These are phyloP conservation scores for Lethrus apterus DNA, from an alignment of 1,140 invertebrate genomes.

Conservation along the genomic window DNA sequence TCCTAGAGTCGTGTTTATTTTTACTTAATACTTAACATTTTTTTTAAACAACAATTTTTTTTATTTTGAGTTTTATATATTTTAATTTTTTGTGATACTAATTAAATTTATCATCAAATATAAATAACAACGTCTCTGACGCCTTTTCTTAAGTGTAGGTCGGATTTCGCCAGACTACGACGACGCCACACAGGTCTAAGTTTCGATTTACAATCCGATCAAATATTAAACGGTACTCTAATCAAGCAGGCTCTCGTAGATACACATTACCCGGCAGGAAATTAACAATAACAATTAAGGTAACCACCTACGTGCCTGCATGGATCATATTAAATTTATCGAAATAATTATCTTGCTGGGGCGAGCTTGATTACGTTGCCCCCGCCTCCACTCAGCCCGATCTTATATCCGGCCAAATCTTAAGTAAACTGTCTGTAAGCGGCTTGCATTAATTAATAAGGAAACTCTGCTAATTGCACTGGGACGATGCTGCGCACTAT, in stretches of 20 bases:
- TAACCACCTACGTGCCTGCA: conserved; percentile 29
- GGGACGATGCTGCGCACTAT: conserved; percentile 30
- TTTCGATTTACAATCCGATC: conserved; percentile 21
- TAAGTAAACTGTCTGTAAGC: conserved; percentile 39
- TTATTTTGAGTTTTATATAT: too few relatives aligned
- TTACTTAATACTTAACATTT: too few relatives aligned
- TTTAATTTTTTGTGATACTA: too few relatives aligned
- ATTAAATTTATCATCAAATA: too few relatives aligned
- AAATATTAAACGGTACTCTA: conserved; percentile 25
- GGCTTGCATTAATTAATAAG: conserved; percentile 41
- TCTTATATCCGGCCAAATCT: conserved; percentile 37
- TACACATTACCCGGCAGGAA: conserved; percentile 19
- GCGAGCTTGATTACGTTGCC: conserved; percentile 20
- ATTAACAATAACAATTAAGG: conserved; percentile 37
- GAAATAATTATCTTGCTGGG: conserved; percentile 33
- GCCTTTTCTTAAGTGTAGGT: too few relatives aligned
- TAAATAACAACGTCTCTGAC: too few relatives aligned
- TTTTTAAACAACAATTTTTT: too few relatives aligned
- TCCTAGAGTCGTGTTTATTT: too few relatives aligned
- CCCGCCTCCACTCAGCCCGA: conserved; percentile 20
- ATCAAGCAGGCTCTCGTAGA: conserved; percentile 16
- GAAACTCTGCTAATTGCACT: conserved; percentile 41
- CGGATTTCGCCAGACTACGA: too few relatives aligned
- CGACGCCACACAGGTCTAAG: too few relatives aligned
- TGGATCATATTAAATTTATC: conserved; percentile 37